Conservation (phyloP, 2,113 vertebrate genomes). For the Ploceus nigricollis region DNA sequence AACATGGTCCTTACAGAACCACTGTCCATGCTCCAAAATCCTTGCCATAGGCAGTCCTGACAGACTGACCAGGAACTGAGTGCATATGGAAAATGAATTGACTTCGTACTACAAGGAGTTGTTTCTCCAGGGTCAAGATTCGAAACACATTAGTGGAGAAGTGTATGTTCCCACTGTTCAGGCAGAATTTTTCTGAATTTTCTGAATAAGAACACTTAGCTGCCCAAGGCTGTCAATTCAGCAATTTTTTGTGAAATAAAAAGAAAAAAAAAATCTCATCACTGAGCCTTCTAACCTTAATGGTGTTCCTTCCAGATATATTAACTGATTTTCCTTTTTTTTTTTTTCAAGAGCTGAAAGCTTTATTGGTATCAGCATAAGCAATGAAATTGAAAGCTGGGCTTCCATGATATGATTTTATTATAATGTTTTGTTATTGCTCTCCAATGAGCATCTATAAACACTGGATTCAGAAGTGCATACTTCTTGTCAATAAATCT, state of each 20-base stretch:
- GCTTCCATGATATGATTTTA: neutral
- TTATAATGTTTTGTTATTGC: neutral
- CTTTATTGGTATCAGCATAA: neutral
- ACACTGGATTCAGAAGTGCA: neutral
- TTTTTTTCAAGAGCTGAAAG: neutral
- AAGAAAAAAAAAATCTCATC: neutral
- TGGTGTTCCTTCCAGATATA: neutral
- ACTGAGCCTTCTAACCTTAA: neutral
- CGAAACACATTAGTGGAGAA: neutral
- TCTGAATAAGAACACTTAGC: neutral
- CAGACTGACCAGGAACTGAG: neutral
- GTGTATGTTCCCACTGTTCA: neutral
- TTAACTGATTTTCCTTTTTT: neutral
- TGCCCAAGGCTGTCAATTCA: neutral
- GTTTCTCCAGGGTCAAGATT: neutral
- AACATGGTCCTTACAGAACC: neutral
- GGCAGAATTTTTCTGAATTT: conserved; percentile 5
- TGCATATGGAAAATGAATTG: neutral
- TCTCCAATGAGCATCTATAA: neutral
- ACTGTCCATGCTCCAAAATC: neutral
- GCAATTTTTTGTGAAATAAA: neutral
- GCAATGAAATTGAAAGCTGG: neutral
- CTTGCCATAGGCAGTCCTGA: neutral
- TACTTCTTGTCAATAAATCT: neutral
- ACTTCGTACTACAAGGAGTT: neutral